Percentiles rank a stretch among this genome's conserved stretches.
Evolutionary conservation across 2,797 vertebrate genomes (phyloP).

Genomic region (Oreochromis grahami): DNA sequence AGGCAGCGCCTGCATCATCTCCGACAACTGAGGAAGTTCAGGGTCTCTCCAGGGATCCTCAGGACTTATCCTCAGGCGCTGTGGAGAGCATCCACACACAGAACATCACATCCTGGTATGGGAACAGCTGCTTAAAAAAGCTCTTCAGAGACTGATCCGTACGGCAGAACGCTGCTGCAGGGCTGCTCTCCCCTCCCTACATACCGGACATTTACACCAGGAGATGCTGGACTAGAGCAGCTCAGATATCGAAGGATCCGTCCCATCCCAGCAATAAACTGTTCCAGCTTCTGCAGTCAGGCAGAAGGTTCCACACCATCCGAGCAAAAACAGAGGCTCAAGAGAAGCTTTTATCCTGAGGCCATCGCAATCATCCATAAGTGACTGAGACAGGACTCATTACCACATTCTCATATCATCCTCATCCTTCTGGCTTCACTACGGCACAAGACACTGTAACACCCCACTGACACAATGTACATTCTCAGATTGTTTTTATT

Average conservation of each 20-base stretch:
- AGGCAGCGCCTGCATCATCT: not conserved
- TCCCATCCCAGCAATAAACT: not conserved
- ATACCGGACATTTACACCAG: not conserved
- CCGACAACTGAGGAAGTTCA: rapidly evolving
- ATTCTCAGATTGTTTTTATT: not conserved
- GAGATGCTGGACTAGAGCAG: not conserved
- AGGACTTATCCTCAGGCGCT: not conserved
- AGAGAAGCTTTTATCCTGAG: not conserved
- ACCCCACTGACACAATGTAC: not conserved
- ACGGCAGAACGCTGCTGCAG: not conserved
- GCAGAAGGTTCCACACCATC: not conserved
- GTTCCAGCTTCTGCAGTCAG: not conserved
- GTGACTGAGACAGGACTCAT: no score
- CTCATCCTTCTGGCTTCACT: not conserved
- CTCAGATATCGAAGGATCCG: not conserved
- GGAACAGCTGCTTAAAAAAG: not conserved
- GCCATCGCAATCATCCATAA: no score
- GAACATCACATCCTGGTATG: not conserved
- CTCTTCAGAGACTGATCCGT: rapidly evolving
- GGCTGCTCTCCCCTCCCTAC: not conserved
- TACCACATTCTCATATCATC: no score
- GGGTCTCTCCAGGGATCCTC: not conserved
- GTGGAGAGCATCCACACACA: not conserved
- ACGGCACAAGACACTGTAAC: not conserved
- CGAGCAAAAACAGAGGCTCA: not conserved